These are phyloP conservation scores for Eonycteris spelaea DNA, from an alignment of 2,113 vertebrate species.

Conservation along the genomic window DNA sequence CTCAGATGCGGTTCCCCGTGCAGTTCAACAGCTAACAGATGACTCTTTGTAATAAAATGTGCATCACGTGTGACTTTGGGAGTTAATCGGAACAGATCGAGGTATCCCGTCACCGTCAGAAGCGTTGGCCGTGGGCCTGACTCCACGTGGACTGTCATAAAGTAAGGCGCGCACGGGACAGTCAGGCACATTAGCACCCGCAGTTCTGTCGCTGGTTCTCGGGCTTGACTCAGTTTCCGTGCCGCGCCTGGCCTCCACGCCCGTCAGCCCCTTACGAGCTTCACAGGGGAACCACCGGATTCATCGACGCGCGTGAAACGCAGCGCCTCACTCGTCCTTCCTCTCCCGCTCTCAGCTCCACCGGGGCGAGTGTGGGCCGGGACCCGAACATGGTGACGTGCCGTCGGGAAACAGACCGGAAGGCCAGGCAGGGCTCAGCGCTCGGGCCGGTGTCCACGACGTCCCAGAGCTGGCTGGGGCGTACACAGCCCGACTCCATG, in stretches of 20 bases:
- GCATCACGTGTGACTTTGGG: background rate
- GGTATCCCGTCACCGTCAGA: background rate
- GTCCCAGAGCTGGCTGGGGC: background rate
- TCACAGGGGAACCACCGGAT: background rate
- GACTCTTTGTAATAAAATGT: conserved; percentile 17
- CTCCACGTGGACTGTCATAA: background rate
- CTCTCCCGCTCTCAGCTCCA: background rate
- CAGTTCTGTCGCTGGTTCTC: background rate
- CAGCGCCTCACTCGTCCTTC: background rate
- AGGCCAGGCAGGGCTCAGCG: background rate
- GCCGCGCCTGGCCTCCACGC: background rate
- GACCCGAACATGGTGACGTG: background rate
- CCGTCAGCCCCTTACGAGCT: background rate
- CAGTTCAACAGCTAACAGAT: background rate
- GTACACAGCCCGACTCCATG: rapidly evolving
- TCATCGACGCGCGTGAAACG: background rate
- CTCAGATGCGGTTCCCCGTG: background rate
- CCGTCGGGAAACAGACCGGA: background rate
- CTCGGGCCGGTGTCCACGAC: background rate
- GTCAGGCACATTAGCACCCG: background rate
- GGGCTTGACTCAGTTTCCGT: background rate
- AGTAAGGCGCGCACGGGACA: background rate
- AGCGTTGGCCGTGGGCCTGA: background rate
- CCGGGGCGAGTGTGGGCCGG: background rate
- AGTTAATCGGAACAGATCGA: background rate